These are phyloP conservation scores for Halocynthia aurantium DNA, from an alignment of 23 tunicate species.

Conservation along the genomic window DNA sequence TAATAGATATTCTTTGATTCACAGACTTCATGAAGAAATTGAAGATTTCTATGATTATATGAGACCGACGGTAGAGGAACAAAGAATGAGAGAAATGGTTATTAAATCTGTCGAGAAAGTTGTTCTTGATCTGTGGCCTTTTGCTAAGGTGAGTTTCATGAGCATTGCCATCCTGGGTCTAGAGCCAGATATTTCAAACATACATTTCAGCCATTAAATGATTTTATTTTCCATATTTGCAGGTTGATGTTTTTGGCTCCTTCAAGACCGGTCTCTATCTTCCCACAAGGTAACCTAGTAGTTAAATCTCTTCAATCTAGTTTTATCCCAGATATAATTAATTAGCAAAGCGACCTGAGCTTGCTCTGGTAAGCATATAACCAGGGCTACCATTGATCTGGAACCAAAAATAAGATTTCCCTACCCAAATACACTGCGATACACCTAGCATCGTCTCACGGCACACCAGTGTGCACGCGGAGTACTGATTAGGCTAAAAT, in stretches of 20 bases:
- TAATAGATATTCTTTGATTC: neutral
- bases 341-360: neutral
- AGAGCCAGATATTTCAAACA: too few relatives aligned
- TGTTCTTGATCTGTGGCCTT: conserved; percentile 59
- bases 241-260: conserved; percentile 92
- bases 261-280: conserved; percentile 85
- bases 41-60: conserved; percentile 85
- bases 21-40: conserved; percentile 93
- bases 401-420: too few relatives aligned
- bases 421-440: too few relatives aligned
- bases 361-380: neutral
- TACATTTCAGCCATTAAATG: too few relatives aligned
- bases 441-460: too few relatives aligned
- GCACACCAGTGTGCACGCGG: too few relatives aligned
- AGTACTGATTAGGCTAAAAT: too few relatives aligned
- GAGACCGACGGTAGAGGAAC: conserved; percentile 70
- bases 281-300: conserved; percentile 64
- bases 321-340: too few relatives aligned
- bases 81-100: conserved; percentile 76
- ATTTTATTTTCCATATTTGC: neutral
- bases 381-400: too few relatives aligned
- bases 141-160: conserved; percentile 23
- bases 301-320: neutral
- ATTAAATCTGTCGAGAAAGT: conserved; percentile 44
- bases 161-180: too few relatives aligned